Evolutionary conservation across 2,888 invertebrate species (phyloP).

Genomic region (Oscheius sp.): DNA sequence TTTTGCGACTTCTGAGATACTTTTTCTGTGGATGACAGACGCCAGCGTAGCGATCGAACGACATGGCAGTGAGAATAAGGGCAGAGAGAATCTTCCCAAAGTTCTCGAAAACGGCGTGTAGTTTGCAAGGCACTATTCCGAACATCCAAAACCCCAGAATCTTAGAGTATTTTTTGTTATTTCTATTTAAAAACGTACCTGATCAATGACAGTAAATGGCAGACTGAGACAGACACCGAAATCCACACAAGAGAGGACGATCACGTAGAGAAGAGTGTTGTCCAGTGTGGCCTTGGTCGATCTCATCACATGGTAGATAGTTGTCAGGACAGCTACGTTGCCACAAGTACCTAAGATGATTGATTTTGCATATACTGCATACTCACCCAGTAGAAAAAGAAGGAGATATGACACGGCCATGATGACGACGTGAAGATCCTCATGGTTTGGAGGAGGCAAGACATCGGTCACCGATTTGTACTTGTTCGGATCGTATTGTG

Average conservation of each 20-base stretch:
- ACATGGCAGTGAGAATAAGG: constrained; percentile 67
- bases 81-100: constrained; percentile 71
- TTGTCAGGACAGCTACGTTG: constrained; percentile 70
- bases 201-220: constrained; percentile 72
- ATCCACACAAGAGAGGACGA: constrained; percentile 71
- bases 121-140: constrained; percentile 68
- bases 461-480: constrained; percentile 63
- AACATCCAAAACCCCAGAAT: constrained; percentile 73
- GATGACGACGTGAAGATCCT: constrained; percentile 68
- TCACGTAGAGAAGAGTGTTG: constrained; percentile 70
- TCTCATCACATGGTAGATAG: constrained; percentile 67
- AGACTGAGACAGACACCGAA: constrained; percentile 71
- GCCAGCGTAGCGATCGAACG: constrained; percentile 71
- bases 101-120: constrained; percentile 72
- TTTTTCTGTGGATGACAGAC: constrained; percentile 70
- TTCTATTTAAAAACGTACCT: constrained; percentile 43
- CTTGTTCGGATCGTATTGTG: constrained; percentile 33
- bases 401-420: constrained; percentile 71
- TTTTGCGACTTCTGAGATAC: constrained; percentile 59
- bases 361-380: not conserved
- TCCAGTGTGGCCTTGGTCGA: constrained; percentile 62
- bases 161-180: constrained; percentile 39
- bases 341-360: constrained; percentile 63
- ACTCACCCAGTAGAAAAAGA: constrained; percentile 65
- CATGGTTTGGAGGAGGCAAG: constrained; percentile 70